Conservation (phyloP, 2,888 invertebrate genomes). For the Lasioglossum calceatum region DNA sequence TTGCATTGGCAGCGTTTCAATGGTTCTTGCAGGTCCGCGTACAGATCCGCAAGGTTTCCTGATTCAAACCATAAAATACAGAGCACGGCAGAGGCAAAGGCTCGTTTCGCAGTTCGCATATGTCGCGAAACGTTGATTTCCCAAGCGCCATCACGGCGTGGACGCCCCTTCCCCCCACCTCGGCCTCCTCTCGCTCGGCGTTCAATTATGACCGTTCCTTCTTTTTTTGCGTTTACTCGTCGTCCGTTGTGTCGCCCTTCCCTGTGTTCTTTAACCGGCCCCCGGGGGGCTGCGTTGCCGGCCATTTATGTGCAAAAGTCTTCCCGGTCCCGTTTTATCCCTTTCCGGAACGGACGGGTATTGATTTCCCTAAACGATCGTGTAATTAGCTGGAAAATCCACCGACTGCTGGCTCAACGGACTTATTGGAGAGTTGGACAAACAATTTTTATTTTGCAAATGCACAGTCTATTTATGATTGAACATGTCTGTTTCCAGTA, state of each 20-base stretch:
- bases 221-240: background rate
- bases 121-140: conserved; percentile 63
- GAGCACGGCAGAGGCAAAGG: conserved; percentile 17
- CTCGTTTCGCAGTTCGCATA: conserved; percentile 50
- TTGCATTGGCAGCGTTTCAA: conserved; percentile 65
- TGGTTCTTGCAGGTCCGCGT: conserved; percentile 52
- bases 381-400: background rate
- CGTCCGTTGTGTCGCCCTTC: background rate
- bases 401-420: no score
- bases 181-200: conserved; percentile 22
- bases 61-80: conserved; percentile 49
- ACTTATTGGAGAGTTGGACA: no score
- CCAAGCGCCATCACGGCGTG: conserved; percentile 42
- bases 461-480: no score
- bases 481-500: no score
- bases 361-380: background rate
- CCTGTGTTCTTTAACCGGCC: background rate
- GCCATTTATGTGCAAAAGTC: background rate
- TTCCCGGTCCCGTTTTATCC: background rate
- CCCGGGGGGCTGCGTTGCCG: background rate
- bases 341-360: background rate
- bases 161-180: background rate
- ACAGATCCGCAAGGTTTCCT: conserved; percentile 19
- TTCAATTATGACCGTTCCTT: conserved; percentile 53
- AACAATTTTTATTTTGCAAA: no score